These are phyloP conservation scores for Tethea ocularis DNA, from an alignment of 2,888 invertebrate species.

Conservation along the genomic window DNA sequence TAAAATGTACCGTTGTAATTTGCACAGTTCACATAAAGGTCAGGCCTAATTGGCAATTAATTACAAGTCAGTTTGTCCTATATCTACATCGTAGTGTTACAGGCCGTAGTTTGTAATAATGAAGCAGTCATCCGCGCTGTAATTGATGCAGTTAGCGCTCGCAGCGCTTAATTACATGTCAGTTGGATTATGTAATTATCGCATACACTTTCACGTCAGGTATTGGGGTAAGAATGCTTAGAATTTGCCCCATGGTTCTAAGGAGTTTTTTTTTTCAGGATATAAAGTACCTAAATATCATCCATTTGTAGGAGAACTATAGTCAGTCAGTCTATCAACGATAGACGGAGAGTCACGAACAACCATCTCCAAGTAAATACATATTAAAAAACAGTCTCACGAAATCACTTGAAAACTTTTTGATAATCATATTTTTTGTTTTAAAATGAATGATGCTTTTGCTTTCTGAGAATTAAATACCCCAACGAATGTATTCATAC, in stretches of 20 bases:
- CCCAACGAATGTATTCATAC: too few species aligned
- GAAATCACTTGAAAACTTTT: too few species aligned
- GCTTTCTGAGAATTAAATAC: too few species aligned
- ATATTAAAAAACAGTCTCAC: too few species aligned
- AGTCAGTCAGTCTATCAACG: too few species aligned
- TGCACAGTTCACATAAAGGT: constrained; percentile 41
- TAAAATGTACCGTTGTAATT: constrained; percentile 27
- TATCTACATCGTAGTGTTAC: constrained; percentile 21
- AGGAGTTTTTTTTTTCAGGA: too few species aligned
- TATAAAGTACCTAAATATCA: too few species aligned
- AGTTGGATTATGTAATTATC: constrained; percentile 30
- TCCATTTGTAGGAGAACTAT: too few species aligned
- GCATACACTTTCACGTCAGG: constrained; percentile 25
- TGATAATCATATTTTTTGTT: too few species aligned
- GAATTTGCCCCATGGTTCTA: not conserved
- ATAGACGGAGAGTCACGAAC: too few species aligned
- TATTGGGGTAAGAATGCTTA: not conserved
- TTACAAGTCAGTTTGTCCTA: constrained; percentile 47
- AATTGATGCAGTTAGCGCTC: constrained; percentile 46
- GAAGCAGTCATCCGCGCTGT: constrained; percentile 43
- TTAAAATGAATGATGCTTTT: too few species aligned
- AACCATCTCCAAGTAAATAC: too few species aligned
- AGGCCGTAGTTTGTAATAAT: constrained; percentile 49
- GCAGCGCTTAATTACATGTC: constrained; percentile 37
- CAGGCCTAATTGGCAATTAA: constrained; percentile 60